Evolutionary conservation across 2,113 vertebrate species (phyloP).

Genomic region (Aspidoscelis tigris): DNA sequence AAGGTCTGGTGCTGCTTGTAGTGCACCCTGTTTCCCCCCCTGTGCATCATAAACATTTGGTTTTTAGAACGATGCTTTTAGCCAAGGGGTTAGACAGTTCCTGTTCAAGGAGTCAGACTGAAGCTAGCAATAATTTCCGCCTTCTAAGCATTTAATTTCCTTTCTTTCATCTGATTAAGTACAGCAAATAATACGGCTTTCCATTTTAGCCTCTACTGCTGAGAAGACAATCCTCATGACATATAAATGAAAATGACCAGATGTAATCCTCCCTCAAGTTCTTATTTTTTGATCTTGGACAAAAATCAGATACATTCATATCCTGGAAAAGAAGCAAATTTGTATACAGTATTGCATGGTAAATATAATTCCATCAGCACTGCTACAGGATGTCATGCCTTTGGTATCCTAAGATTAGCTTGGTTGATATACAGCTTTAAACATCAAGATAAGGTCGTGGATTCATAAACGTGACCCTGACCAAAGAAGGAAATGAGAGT

Average conservation of each 20-base stretch:
- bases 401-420: background rate
- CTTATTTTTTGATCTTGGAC: background rate
- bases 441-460: background rate
- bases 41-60: background rate
- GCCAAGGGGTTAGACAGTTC: background rate
- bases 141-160: conserved; percentile 68
- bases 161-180: conserved; percentile 58
- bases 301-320: conserved; percentile 15
- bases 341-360: background rate
- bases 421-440: background rate
- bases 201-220: background rate
- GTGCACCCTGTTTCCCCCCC: background rate
- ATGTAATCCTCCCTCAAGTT: background rate
- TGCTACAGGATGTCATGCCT: background rate
- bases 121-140: conserved; percentile 58
- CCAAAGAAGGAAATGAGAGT: conserved; percentile 12
- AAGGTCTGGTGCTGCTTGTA: background rate
- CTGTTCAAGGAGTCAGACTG: conserved; percentile 17
- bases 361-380: background rate
- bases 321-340: conserved; percentile 1
- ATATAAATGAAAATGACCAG: background rate
- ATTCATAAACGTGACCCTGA: background rate
- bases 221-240: background rate
- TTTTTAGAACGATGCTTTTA: background rate
- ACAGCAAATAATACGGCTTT: conserved; percentile 34